phyloP scores from a whole-genome alignment of 2,113 vertebrate species.

The Cochlearius cochlearius region DNA sequence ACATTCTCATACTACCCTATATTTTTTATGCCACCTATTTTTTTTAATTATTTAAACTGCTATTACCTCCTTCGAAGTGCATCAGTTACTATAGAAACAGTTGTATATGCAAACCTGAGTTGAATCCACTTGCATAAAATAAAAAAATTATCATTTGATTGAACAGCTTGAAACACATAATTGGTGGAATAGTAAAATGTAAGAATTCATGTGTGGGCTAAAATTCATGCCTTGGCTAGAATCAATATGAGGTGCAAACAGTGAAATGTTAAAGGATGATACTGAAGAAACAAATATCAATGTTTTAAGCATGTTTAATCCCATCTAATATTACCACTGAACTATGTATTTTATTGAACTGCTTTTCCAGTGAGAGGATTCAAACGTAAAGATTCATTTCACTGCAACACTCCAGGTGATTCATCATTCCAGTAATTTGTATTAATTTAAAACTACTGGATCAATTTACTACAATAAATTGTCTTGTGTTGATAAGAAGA shows the following conservation, averaged over 20 bases:
- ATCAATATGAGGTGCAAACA: neutral
- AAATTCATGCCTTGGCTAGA: neutral
- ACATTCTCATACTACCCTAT: neutral
- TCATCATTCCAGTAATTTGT: neutral
- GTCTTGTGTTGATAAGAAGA: neutral
- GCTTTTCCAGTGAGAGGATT: neutral
- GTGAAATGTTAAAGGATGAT: neutral
- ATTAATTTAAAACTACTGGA: slow-evolving; percentile 4
- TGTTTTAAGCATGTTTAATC: neutral
- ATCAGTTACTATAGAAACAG: slow-evolving; percentile 17
- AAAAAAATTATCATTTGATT: neutral
- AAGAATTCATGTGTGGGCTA: neutral
- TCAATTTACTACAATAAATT: neutral
- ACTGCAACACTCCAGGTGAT: neutral
- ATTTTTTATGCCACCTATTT: neutral
- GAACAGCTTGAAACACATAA: neutral
- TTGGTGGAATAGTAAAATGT: neutral
- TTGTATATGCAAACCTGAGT: neutral
- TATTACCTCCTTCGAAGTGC: neutral
- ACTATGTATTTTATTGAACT: neutral
- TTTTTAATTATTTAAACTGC: neutral
- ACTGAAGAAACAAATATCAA: neutral
- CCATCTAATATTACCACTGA: neutral
- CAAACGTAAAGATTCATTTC: neutral
- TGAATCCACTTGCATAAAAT: neutral